phyloP scores from a whole-genome alignment of 2,888 invertebrate genomes.

The Drosophila leonis region DNA sequence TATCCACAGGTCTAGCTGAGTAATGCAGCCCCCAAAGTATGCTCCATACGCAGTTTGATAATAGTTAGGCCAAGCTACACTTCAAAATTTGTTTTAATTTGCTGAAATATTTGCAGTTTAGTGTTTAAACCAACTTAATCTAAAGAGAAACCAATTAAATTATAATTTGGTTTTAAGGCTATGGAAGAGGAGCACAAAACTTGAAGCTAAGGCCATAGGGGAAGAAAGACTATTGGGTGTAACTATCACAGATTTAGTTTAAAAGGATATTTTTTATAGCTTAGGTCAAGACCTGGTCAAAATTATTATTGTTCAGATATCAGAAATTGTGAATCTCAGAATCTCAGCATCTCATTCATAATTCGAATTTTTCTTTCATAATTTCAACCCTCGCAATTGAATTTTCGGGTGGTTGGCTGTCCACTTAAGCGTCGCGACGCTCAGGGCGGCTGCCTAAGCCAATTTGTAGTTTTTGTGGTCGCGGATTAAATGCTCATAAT shows the following conservation, averaged over 20 bases:
- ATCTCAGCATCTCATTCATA: neutral
- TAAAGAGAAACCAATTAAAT: no score
- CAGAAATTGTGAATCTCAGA: neutral
- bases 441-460: slow-evolving; percentile 41
- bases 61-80: neutral
- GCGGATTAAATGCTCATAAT: slow-evolving; percentile 82
- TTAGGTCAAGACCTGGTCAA: no score
- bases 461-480: slow-evolving; percentile 76
- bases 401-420: slow-evolving; percentile 38
- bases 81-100: no score
- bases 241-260: no score
- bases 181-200: no score
- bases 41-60: no score
- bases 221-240: no score
- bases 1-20: neutral
- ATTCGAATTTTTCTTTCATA: neutral
- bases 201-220: no score
- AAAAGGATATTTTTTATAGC: no score
- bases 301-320: neutral
- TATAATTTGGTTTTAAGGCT: no score
- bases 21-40: neutral
- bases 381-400: slow-evolving; percentile 35
- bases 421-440: slow-evolving; percentile 51
- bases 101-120: no score
- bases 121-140: no score